Base-by-base conservation (phyloP, 2,888 invertebrate genomes). In the Venusia cambrica region DNA sequence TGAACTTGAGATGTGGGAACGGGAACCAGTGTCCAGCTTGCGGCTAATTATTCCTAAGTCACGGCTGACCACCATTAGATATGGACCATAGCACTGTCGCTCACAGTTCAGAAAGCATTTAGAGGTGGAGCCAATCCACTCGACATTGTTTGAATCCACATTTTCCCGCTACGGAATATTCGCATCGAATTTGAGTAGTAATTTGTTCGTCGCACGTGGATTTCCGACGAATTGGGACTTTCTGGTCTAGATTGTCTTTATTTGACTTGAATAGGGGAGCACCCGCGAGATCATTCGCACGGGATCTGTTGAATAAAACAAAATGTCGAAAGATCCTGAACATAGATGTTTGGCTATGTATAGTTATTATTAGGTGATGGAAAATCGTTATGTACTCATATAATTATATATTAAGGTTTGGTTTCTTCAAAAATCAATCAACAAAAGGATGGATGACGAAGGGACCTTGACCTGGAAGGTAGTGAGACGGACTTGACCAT, bases 1-100 rank as follows among this genome's bases (percentile, higher is more conserved):
- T 73, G 73, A 77, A 68, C 74, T 49, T 57, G 44, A 33, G 42
- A 41, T 40, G 44, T 42, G 50, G 40, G 45, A 43, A 48, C 38
- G 57, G 53, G 56, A 57, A 60, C 54, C 51, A 49, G 58, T 48
- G 52, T 52, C 56, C 54, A 58, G 28, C 30, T 50, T 39, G 43
- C 49, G 59, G 55, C 62, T 61, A 66, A 68, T 67, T 60, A 60
- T 51, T 57, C 46, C 31, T 25, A 17, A 32, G 36, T 33, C 38
- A 27, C 48, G 30, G 26, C 41, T 46, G 45, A 48, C 60, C 55
- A 56, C 51, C 43, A 52, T 54, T 53, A 52, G 52, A 49, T 38
- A 47, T n/a, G n/a, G n/a, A n/a, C n/a, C 40, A 37, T 35, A 34
- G 35, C 28, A 33, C 41, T 33, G 50, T 52, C 53, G 20, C 40